Evolutionary conservation across 2,797 vertebrate genomes (phyloP).

Genomic region (Phataginus tetradactyla): DNA sequence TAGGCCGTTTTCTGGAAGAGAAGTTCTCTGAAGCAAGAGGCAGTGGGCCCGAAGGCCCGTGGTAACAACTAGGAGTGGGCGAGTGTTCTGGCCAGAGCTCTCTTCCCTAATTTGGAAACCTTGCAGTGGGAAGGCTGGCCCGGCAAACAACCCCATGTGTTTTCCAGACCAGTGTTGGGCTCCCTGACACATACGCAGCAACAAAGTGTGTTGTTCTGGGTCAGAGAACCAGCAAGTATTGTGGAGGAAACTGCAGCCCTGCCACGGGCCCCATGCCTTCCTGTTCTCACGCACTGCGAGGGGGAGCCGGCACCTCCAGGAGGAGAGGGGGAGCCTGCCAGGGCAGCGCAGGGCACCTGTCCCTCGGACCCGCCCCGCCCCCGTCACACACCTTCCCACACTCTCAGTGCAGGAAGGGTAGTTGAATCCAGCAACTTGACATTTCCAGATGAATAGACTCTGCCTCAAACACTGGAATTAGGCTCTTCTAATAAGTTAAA

Average conservation of each 20-base stretch:
- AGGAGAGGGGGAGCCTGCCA: neutral
- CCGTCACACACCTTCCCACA: neutral
- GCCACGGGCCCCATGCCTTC: neutral
- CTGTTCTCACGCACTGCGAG: accelerated
- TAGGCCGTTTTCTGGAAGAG: neutral
- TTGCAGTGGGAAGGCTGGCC: neutral
- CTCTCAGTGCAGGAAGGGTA: neutral
- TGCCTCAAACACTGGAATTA: neutral
- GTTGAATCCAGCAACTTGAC: neutral
- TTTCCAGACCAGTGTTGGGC: neutral
- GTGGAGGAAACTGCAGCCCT: neutral
- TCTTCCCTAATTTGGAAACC: neutral
- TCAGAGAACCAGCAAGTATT: neutral
- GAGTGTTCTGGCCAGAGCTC: neutral
- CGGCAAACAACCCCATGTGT: neutral
- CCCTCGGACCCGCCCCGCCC: neutral
- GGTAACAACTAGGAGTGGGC: neutral
- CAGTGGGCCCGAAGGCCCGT: neutral
- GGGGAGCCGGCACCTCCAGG: neutral
- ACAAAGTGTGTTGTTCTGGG: neutral
- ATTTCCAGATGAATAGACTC: neutral
- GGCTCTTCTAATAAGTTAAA: neutral
- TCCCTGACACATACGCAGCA: neutral
- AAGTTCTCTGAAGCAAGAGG: neutral
- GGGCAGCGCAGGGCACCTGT: neutral